Percentiles rank a stretch among this genome's conserved stretches.
phyloP scores from a whole-genome alignment of 2,113 vertebrate species.

The Lagenorhynchus albirostris region DNA sequence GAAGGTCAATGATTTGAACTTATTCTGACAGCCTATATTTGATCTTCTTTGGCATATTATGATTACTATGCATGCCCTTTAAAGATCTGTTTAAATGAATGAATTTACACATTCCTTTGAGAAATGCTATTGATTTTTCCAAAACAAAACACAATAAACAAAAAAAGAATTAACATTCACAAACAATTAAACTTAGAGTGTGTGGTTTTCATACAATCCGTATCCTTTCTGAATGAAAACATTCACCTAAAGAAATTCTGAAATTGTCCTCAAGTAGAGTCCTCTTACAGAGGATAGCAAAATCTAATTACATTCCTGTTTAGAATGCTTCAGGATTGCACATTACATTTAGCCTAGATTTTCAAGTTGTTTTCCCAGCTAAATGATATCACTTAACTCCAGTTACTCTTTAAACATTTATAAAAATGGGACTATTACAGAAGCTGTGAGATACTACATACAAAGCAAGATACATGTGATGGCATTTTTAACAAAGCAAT shows the following conservation, averaged over 20 bases:
- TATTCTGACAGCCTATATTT: slow-evolving; percentile 71
- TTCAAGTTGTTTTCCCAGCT: slow-evolving; percentile 51
- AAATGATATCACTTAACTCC: slow-evolving; percentile 66
- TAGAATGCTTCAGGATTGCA: slow-evolving; percentile 65
- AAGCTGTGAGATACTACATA: background rate
- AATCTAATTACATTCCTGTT: slow-evolving; percentile 71
- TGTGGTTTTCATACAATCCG: slow-evolving; percentile 23
- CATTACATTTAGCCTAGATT: slow-evolving; percentile 55
- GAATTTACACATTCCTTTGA: slow-evolving; percentile 74
- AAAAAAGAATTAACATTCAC: slow-evolving; percentile 79
- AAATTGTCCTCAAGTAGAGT: slow-evolving; percentile 19
- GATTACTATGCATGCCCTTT: slow-evolving; percentile 69
- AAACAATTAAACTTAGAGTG: slow-evolving; percentile 73
- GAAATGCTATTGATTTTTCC: slow-evolving; percentile 78
- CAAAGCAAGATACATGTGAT: background rate
- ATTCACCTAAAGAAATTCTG: slow-evolving; percentile 66
- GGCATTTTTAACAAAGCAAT: background rate
- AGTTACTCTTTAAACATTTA: slow-evolving; percentile 61
- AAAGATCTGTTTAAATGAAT: slow-evolving; percentile 78
- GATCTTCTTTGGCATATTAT: slow-evolving; percentile 49
- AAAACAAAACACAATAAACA: slow-evolving; percentile 1
- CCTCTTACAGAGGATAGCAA: slow-evolving; percentile 68
- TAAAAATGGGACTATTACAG: slow-evolving; percentile 58
- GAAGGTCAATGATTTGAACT: slow-evolving; percentile 45
- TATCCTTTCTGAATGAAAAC: slow-evolving; percentile 68